Conservation (phyloP, 2,113 vertebrate genomes). For the Genyomyrus donnyi region DNA sequence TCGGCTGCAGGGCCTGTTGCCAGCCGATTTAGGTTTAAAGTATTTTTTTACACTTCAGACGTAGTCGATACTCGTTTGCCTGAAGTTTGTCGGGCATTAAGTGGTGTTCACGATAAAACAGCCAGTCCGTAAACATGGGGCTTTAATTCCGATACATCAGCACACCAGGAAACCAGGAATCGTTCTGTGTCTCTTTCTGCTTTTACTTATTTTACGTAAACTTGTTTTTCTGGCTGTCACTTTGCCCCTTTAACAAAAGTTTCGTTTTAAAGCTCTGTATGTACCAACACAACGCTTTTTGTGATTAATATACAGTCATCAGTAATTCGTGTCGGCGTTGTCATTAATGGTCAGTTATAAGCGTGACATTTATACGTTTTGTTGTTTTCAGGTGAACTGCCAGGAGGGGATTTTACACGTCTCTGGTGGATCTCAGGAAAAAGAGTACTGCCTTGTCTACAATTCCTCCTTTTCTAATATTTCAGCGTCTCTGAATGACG, state of each 20-base stretch:
- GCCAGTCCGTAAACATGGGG: not conserved
- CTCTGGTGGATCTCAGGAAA: slow-evolving; percentile 37
- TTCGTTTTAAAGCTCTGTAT: not conserved
- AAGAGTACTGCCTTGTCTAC: slow-evolving; percentile 79
- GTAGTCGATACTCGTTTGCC: not conserved
- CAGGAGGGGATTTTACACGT: slow-evolving; percentile 75
- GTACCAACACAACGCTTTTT: not conserved
- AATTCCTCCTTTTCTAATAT: slow-evolving; percentile 70
- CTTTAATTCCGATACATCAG: not conserved
- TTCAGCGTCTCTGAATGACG: slow-evolving; percentile 56
- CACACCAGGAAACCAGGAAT: not conserved
- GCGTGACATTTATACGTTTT: not conserved
- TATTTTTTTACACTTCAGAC: not conserved
- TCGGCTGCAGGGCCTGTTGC: not conserved
- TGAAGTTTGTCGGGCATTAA: not conserved
- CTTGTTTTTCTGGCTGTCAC: not conserved
- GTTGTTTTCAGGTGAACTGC: slow-evolving; percentile 57
- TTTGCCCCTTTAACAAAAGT: not conserved
- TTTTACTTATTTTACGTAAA: not conserved
- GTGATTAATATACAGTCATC: not conserved
- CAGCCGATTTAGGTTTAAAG: not conserved
- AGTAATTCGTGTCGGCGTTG: not conserved
- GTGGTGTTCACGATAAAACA: not conserved
- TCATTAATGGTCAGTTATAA: not conserved
- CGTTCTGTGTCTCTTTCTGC: not conserved